Conservation (phyloP, 2,888 invertebrate species). For the Rhagonycha fulva region DNA sequence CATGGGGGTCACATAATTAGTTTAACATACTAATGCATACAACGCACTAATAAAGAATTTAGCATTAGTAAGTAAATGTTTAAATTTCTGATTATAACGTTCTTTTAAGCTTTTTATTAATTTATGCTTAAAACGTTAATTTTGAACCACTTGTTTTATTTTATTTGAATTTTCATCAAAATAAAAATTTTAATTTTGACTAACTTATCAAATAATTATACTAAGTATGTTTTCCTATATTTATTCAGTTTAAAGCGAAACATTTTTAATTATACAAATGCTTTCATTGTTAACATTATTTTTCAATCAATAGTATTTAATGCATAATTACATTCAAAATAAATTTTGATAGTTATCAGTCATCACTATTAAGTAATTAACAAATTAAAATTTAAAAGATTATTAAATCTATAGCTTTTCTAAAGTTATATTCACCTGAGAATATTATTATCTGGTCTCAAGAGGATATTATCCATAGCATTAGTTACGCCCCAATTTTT, state of each 20-base stretch:
- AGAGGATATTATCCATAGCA: too few relatives aligned
- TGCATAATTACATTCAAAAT: background rate
- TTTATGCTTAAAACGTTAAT: too few relatives aligned
- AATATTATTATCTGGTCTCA: too few relatives aligned
- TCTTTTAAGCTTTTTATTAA: too few relatives aligned
- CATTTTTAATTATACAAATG: background rate
- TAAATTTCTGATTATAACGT: too few relatives aligned
- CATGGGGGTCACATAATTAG: background rate
- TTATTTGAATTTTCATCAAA: too few relatives aligned
- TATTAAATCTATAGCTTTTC: background rate
- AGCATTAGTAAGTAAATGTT: too few relatives aligned
- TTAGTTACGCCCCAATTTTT: too few relatives aligned
- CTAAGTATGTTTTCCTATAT: background rate
- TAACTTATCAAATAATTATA: background rate
- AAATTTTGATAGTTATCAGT: background rate
- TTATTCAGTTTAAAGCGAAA: background rate
- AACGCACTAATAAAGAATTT: background rate
- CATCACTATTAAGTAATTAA: background rate
- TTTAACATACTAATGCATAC: background rate
- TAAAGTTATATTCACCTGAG: too few relatives aligned
- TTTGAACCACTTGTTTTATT: too few relatives aligned
- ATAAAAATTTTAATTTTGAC: background rate
- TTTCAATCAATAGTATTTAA: background rate
- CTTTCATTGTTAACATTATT: background rate
- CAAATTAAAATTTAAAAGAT: background rate